Conservation (phyloP, 1,140 invertebrate genomes). For the Euura lappo region DNA sequence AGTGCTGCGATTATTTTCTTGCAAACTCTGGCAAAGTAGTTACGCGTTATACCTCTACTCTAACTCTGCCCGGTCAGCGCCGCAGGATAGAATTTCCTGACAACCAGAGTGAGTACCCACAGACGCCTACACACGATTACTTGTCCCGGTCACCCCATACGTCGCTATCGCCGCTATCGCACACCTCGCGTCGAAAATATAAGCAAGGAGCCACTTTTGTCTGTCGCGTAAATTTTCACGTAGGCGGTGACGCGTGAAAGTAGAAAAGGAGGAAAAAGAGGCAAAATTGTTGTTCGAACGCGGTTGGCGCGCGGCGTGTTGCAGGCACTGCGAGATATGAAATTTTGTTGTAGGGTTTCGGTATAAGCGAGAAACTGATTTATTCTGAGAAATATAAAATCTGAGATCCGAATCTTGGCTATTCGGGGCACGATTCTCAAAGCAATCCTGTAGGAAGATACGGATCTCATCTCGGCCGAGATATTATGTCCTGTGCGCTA, state of each 20-base stretch:
- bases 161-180: not conserved
- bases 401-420: not conserved
- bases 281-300: too few species aligned
- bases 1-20: not conserved
- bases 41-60: too few species aligned
- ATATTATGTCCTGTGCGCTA: not conserved
- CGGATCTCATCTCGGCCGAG: conserved; percentile 6
- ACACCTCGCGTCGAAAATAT: not conserved
- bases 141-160: not conserved
- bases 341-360: too few species aligned
- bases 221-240: not conserved
- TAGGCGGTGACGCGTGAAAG: too few species aligned
- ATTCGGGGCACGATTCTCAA: conserved; percentile 1
- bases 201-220: not conserved
- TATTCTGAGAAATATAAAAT: not conserved
- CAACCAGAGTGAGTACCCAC: conserved; percentile 2
- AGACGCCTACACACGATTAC: not conserved
- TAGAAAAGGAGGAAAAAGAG: too few species aligned
- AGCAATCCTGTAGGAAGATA: conserved; percentile 1
- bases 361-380: not conserved
- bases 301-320: too few species aligned
- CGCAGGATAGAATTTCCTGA: not conserved
- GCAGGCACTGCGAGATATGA: too few species aligned
- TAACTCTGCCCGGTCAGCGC: not conserved
- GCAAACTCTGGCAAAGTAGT: not conserved